These are phyloP conservation scores for Hirtodrosophila histrioides DNA, from an alignment of 2,888 invertebrate species.

Conservation along the genomic window DNA sequence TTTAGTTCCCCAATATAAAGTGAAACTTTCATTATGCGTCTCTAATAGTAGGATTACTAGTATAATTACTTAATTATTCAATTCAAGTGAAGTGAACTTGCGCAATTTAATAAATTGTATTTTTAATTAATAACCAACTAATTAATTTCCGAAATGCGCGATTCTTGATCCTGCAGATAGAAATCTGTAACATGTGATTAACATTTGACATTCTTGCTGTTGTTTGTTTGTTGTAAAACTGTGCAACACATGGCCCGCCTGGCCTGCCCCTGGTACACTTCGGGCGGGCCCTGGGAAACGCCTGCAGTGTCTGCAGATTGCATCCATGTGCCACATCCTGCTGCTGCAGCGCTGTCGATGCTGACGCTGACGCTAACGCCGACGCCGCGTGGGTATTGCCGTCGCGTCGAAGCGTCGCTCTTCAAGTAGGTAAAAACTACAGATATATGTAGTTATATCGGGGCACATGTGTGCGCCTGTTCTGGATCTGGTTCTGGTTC, in stretches of 20 bases:
- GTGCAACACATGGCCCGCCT: constrained; percentile 49
- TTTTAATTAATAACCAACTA: neutral
- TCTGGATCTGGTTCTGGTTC: constrained; percentile 4
- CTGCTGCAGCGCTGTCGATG: constrained; percentile 26
- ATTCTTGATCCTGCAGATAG: constrained; percentile 1
- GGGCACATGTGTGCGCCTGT: constrained; percentile 45
- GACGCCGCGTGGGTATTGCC: constrained; percentile 70
- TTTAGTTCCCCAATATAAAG: no score
- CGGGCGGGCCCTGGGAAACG: constrained; percentile 68
- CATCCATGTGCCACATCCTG: constrained; percentile 82
- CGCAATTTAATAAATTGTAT: no score
- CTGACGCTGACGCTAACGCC: constrained; percentile 11
- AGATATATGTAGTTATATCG: constrained; percentile 6
- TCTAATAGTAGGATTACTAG: no score
- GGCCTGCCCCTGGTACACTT: constrained; percentile 59
- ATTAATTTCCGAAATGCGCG: constrained; percentile 1
- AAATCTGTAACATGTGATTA: constrained; percentile 45
- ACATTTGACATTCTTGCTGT: constrained; percentile 52
- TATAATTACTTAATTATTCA: no score
- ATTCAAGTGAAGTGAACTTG: no score
- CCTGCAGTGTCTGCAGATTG: constrained; percentile 79
- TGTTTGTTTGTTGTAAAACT: constrained; percentile 32
- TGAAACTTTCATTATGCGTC: no score
- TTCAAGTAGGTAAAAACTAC: constrained; percentile 67
- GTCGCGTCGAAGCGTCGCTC: constrained; percentile 18